Conservation (phyloP, 2,113 vertebrate species). For the Limnothrissa miodon region DNA sequence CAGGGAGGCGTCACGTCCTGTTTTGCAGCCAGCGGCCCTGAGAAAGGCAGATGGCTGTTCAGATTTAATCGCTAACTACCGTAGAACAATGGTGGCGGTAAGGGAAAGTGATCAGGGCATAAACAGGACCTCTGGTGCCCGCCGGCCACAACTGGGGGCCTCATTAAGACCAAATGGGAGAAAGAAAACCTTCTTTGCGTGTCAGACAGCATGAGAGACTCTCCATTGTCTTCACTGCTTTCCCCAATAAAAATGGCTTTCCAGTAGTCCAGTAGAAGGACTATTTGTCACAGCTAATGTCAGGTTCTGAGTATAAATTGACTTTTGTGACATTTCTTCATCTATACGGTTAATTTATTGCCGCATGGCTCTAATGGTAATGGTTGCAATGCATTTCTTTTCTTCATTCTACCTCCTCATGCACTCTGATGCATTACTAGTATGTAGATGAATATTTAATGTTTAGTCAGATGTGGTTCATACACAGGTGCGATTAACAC, state of each 20-base stretch:
- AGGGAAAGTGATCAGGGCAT: conserved; percentile 44
- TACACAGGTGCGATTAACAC: too few species aligned
- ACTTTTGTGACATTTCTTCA: too few species aligned
- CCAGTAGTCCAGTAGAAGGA: neutral
- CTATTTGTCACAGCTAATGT: neutral
- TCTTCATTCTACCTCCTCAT: too few species aligned
- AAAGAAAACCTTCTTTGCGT: neutral
- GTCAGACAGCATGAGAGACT: neutral
- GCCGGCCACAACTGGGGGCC: neutral
- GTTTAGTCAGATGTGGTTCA: too few species aligned
- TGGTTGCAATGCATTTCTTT: too few species aligned
- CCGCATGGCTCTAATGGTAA: too few species aligned
- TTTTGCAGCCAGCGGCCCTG: conserved; percentile 50
- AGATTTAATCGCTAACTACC: conserved; percentile 52
- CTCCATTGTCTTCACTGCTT: neutral
- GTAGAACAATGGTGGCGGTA: conserved; percentile 51
- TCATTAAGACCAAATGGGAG: neutral
- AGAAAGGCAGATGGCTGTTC: conserved; percentile 51
- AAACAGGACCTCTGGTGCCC: conserved; percentile 7
- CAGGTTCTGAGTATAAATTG: too few species aligned
- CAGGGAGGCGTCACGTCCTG: conserved; percentile 38
- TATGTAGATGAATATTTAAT: too few species aligned
- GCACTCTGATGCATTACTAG: too few species aligned
- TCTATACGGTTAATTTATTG: too few species aligned
- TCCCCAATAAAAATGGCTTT: neutral